Evolutionary conservation across 2,888 invertebrate species (phyloP).

Genomic region (Xanthia togata): DNA sequence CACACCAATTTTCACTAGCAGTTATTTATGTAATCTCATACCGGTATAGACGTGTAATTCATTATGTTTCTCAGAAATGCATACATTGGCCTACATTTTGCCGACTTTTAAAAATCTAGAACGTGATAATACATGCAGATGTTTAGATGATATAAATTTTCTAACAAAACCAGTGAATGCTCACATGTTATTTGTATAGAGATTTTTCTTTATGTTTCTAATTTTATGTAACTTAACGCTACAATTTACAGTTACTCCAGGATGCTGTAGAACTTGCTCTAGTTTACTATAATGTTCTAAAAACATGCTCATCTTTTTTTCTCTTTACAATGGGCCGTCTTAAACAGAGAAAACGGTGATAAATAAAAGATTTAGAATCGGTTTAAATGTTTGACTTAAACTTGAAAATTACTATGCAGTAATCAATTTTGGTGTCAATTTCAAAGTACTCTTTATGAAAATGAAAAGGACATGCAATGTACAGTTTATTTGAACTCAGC

Average conservation of each 20-base stretch:
- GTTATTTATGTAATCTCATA: constrained; percentile 60
- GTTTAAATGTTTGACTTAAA: background rate
- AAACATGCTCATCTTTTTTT: too few relatives aligned
- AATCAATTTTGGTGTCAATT: background rate
- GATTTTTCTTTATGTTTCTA: background rate
- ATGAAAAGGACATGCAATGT: background rate
- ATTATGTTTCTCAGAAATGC: constrained; percentile 45
- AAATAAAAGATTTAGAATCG: background rate
- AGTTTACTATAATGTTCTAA: background rate
- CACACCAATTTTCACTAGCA: background rate
- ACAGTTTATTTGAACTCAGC: background rate
- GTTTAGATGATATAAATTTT: constrained; percentile 9
- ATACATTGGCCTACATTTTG: constrained; percentile 45
- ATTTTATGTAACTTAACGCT: background rate
- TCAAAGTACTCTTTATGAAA: background rate
- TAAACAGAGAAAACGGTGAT: background rate
- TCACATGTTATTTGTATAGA: background rate
- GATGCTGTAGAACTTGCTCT: background rate
- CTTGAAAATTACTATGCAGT: background rate
- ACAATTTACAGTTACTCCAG: constrained; percentile 13
- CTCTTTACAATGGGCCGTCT: too few relatives aligned
- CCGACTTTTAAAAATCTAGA: constrained; percentile 22
- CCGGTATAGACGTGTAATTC: constrained; percentile 48
- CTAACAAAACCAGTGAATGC: background rate
- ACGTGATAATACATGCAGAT: constrained; percentile 13